Base-by-base conservation (phyloP, 2,888 invertebrate species). In the Cataglyphis cursor region DNA sequence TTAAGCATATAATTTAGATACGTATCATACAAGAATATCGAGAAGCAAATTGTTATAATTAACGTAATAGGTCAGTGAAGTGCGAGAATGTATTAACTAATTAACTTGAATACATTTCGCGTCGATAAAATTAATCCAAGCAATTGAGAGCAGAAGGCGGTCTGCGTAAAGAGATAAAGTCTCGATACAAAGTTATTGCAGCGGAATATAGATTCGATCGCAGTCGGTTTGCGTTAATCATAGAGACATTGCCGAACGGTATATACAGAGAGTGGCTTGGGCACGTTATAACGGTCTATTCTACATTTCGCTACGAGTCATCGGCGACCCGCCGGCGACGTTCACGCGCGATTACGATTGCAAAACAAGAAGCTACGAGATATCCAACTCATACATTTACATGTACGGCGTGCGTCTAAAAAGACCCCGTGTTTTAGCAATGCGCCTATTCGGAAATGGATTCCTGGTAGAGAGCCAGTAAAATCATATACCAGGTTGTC, bases 251-350 rank as follows among this genome's bases (percentile, higher is more conserved):
- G 82, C 66, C 80, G 81, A 87, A 85, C 87, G 87, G 90, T 90
- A 91, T 80, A 82, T 35, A 28, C 68, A 75, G 73, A 57, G 78
- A 57, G 75, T 66, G 65, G 62, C 72, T 78, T 62, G 68, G 51
- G 35, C 82, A 65, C 15, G 51, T 75, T 85, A 84, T 92, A 92
- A 92, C 91, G 92, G 90, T 91, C 86, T 91, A 90, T 87, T 90
- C 89, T 84, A 92, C 86, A 90, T 92, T 87, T 88, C 78, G n/a
- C 61, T 38, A 15, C 51, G 51, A 81, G 54, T 81, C 35, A 41
- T 51, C 31, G 64, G 48, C 35, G 48, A 61, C n/a, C 65, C 75
- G 38, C 48, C 9, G 54, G 24, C 65, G n/a, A 80, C 62, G 75
- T 64, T 75, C 51, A 21, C n/a, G 10, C 24, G n/a, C n/a, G 51